These are phyloP conservation scores for Drosophila anceps DNA, from an alignment of 2,888 invertebrate genomes.

Conservation along the genomic window DNA sequence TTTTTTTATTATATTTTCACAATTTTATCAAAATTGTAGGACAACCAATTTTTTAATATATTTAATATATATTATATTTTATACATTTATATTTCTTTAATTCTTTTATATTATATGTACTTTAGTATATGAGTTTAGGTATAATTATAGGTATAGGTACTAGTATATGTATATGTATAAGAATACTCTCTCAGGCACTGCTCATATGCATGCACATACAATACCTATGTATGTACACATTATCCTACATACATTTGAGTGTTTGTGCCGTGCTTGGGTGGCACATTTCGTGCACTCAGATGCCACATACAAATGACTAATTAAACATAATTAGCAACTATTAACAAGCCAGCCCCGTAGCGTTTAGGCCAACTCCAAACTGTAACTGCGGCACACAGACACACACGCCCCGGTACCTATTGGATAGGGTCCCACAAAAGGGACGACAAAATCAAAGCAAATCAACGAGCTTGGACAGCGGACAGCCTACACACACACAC, in stretches of 20 bases:
- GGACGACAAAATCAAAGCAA: slow-evolving; percentile 73
- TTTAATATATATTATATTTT: too few relatives aligned
- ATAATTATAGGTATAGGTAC: neutral
- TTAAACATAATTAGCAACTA: slow-evolving; percentile 81
- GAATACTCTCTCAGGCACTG: neutral
- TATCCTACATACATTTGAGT: neutral
- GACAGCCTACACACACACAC: slow-evolving; percentile 11
- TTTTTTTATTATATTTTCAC: neutral
- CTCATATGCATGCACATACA: neutral
- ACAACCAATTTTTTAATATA: too few relatives aligned
- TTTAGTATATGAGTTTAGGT: neutral
- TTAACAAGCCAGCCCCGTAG: slow-evolving; percentile 51
- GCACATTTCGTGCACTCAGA: slow-evolving; percentile 21
- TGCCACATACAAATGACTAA: slow-evolving; percentile 67
- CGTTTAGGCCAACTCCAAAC: slow-evolving; percentile 40
- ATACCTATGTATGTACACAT: too few relatives aligned
- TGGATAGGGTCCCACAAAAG: slow-evolving; percentile 34
- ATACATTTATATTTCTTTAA: too few relatives aligned
- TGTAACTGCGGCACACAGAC: slow-evolving; percentile 63
- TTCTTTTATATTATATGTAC: too few relatives aligned
- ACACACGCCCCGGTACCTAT: slow-evolving; percentile 57
- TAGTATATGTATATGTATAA: too few relatives aligned
- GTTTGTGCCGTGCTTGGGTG: neutral
- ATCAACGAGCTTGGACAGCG: slow-evolving; percentile 62
- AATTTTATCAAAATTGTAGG: neutral